phyloP scores from a whole-genome alignment of 2,888 invertebrate genomes.

The Lycophotia porphyrea region DNA sequence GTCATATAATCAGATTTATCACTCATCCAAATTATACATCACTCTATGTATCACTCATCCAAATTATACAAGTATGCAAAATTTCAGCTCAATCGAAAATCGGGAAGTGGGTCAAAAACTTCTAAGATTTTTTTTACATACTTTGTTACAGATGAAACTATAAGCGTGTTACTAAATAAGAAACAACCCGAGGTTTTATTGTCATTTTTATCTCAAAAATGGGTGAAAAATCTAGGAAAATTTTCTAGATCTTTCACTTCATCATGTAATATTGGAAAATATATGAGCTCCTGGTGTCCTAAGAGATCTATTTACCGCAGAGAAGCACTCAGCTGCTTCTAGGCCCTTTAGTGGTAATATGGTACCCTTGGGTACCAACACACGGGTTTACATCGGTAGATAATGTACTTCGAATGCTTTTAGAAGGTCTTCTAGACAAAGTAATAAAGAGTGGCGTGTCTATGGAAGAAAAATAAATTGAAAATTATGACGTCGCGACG shows the following conservation, averaged over 20 bases:
- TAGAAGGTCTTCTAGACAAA: constrained; percentile 20
- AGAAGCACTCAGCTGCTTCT: constrained; percentile 56
- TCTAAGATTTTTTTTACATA: too few species aligned
- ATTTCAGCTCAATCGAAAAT: too few species aligned
- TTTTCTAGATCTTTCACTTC: constrained; percentile 14
- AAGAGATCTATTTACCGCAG: constrained; percentile 48
- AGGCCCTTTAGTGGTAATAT: constrained; percentile 39
- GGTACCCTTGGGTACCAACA: constrained; percentile 34
- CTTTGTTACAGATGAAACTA: not conserved
- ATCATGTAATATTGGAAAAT: constrained; percentile 27
- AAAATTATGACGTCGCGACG: constrained; percentile 15
- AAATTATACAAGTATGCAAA: too few species aligned
- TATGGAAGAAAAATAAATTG: constrained; percentile 9
- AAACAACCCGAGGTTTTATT: not conserved
- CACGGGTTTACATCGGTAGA: constrained; percentile 55
- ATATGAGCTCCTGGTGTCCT: constrained; percentile 40
- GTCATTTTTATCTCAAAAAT: not conserved
- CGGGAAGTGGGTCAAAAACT: too few species aligned
- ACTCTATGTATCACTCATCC: too few species aligned
- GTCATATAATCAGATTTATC: too few species aligned
- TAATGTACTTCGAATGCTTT: constrained; percentile 45
- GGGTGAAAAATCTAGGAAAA: not conserved
- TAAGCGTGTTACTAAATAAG: not conserved
- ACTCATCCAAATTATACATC: too few species aligned
- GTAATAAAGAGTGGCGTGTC: constrained; percentile 12